Evolutionary conservation across 1,140 invertebrate species (phyloP).

Genomic region (Drosophila murphyi): DNA sequence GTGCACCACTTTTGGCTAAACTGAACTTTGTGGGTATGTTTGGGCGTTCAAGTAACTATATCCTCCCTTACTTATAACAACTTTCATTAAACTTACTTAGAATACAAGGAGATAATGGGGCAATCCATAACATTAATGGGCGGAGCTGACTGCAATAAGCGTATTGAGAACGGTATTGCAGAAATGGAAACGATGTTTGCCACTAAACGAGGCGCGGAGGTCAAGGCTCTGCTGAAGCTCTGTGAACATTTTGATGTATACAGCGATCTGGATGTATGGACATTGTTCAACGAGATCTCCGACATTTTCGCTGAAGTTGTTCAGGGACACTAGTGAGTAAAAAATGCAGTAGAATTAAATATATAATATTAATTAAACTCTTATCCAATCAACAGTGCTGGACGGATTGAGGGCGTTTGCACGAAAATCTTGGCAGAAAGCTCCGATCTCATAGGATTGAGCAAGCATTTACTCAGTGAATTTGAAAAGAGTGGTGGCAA

Average conservation of each 20-base stretch:
- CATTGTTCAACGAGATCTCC: constrained; percentile 75
- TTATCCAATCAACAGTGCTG: constrained; percentile 33
- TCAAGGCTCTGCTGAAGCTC: constrained; percentile 83
- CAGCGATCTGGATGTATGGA: constrained; percentile 78
- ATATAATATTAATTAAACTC: too few relatives aligned
- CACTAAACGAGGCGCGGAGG: constrained; percentile 58
- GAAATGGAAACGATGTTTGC: constrained; percentile 84
- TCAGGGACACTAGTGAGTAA: constrained; percentile 74
- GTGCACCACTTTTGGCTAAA: constrained; percentile 88
- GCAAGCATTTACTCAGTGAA: constrained; percentile 53
- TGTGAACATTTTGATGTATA: constrained; percentile 71
- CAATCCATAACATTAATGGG: constrained; percentile 78
- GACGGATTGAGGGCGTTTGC: constrained; percentile 74
- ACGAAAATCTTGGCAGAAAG: constrained; percentile 62
- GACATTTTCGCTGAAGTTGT: constrained; percentile 78
- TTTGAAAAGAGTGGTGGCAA: constrained; percentile 41
- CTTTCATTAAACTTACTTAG: constrained; percentile 1
- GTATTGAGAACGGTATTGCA: constrained; percentile 85
- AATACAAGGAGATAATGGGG: constrained; percentile 83
- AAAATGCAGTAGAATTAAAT: too few relatives aligned
- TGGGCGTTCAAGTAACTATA: neutral
- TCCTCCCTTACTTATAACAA: neutral
- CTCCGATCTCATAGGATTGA: constrained; percentile 67
- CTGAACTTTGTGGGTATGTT: constrained; percentile 74
- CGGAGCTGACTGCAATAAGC: constrained; percentile 84